Conservation (phyloP, 1,140 invertebrate genomes). For the Drosophila sechellia region DNA sequence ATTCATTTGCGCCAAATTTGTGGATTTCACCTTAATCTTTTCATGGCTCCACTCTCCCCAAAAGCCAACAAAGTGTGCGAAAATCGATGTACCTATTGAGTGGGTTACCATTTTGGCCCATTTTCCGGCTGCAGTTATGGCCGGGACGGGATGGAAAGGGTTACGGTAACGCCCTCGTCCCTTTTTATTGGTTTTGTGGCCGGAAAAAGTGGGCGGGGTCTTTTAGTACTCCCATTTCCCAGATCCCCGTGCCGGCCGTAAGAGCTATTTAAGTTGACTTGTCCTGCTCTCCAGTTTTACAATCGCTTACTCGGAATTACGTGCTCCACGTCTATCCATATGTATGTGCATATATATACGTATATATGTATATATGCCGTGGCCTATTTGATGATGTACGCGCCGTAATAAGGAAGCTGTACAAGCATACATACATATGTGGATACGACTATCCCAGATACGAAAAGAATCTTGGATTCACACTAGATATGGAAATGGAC, state of each 20-base stretch:
- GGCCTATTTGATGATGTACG: constrained; percentile 70
- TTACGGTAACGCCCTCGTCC: constrained; percentile 54
- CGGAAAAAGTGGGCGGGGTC: constrained; percentile 22
- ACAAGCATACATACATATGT: constrained; percentile 35
- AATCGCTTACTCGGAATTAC: constrained; percentile 60
- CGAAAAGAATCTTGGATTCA: constrained; percentile 57
- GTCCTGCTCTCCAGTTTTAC: constrained; percentile 49
- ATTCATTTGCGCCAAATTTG: constrained; percentile 83
- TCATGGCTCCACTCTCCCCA: constrained; percentile 16
- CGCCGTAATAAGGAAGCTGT: constrained; percentile 74
- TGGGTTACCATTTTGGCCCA: constrained; percentile 38
- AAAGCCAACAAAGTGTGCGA: constrained; percentile 70
- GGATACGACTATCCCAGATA: constrained; percentile 1
- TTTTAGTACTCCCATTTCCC: constrained; percentile 19
- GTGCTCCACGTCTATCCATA: constrained; percentile 16
- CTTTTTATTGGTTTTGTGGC: constrained; percentile 65
- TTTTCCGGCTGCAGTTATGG: constrained; percentile 21
- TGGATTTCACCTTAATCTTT: constrained; percentile 83
- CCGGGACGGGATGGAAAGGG: constrained; percentile 65
- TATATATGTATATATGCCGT: not conserved
- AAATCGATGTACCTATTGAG: constrained; percentile 73
- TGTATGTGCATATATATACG: not conserved
- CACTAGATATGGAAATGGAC: constrained; percentile 49
- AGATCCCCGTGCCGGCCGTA: constrained; percentile 29
- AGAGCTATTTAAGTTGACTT: constrained; percentile 78